Base-by-base conservation (phyloP, 1,140 invertebrate genomes). In the Chrysomallon squamiferum region DNA sequence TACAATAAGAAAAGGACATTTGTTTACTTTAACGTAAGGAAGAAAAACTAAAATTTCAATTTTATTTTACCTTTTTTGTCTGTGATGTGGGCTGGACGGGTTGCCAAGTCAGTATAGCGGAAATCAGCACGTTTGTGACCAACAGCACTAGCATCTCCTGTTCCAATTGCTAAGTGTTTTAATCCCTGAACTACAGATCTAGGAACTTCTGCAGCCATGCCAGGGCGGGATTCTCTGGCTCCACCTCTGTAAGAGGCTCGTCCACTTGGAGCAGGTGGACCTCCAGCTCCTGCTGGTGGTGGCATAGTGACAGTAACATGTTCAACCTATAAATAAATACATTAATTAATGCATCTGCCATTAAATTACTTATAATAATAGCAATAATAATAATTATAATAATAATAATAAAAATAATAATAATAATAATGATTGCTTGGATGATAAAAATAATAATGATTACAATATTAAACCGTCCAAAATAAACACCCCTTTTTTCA, bases 41-140 rank as follows among this genome's bases (percentile, higher is more conserved):
- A n/a, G n/a, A n/a, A n/a, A n/a, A n/a, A n/a, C n/a, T n/a, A n/a
- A n/a, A n/a, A n/a, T n/a, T n/a, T n/a, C n/a, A n/a, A n/a, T n/a
- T n/a, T n/a, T n/a, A n/a, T n/a, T n/a, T 57, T 67, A 77, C 78
- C 77, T 67, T 38, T 70, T 52, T 80, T 79, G 62, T 80, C 74
- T 2, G 63, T 63, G 2, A 76, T 59, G 45, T 75, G 69, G 2
- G 74, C 76, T 38, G 78, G 78, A 22, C 70, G 70, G 2, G 73
- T 76, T 9, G 49, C 56, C 4, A 62, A 59, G 18, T 77, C 77
- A 15, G 58, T 59, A 27, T 71, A 76, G 3, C 65, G 27, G 3
- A 62, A 41, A 9, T 65, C 45, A 13, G 60, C 54, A 5, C 59
- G 54, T 27, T 54, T 59, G 32, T 47, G 30, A 2, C 29, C 33